Evolutionary conservation across 2,888 invertebrate species (phyloP), one percentile per base, ranked within the genome.

Genomic region (Agriotes lineatus): DNA sequence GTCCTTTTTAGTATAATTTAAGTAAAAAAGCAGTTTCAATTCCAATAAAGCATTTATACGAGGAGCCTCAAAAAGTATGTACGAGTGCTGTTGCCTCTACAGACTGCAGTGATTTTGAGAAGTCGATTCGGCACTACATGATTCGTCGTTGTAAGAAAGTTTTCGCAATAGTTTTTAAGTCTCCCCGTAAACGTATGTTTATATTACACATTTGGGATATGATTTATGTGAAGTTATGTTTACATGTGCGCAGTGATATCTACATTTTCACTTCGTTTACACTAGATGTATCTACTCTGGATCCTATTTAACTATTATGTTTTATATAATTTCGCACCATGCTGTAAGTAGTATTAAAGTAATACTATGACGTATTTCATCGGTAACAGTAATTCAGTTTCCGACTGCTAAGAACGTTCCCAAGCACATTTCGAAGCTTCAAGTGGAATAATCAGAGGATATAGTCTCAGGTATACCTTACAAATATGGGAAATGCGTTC

Each of bases 1-100:
- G 68, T 71, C 73, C 69, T 74, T 75, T n/a, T 72, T 75, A 74
- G 73, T 71, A 76, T 74, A 76, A 74, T 75, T 66, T 80, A 82
- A 82, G 82, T 83, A 84, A 83, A 84, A 84, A 84, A 84, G 83
- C 84, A 80, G 80, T 82, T 83, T 85, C 84, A 85, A 85, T 84
- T 85, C 85, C 84, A 83, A 84, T 84, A 76, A 85, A 84, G 84
- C 84, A 82, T 82, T 79, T 72, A 78, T 76, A 77, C 76, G 75
- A 77, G 74, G 75, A 75, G 73, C 60, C 74, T 71, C 72, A 74
- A 74, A 72, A 77, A 52, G 12, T 39, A 52, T 25, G 16, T n/a
- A 54, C 48, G 19, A 39, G 9, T 50, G 5, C 37, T 48, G 16
- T 61, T 37, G 33, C 14, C 37, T 22, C 25, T 59, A 45, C 14